Evolutionary conservation across 2,888 invertebrate species (phyloP), one percentile per base, ranked within the genome.

Genomic region (Pterostichus niger): DNA sequence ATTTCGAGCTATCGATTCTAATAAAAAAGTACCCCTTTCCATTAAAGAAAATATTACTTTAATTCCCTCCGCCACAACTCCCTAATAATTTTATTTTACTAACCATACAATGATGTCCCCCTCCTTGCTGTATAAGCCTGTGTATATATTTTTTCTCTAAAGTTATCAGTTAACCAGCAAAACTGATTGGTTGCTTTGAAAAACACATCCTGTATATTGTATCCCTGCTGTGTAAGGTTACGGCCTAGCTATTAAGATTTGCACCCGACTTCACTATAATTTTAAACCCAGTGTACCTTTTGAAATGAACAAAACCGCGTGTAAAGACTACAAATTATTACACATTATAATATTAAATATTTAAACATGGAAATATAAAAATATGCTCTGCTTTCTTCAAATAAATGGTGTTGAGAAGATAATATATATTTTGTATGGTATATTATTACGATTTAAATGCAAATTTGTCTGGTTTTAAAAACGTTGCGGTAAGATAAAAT

Each of bases 401-500:
- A 71, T 46, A 71, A 71, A 71, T 44, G 68, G 44, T 44, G 68
- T 44, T 71, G 68, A 44, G 24, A 71, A 44, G 68, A 71, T 71
- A 71, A 71, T 71, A 44, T 71, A 71, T 71, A 71, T 71, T 71
- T 64, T 35, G 52, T 46, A 11, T 17, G 68, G 68, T 71, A 71
- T 71, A 71, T 71, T 71, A 71, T 71, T 71, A 71, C 68, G 15
- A 71, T 71, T 71, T 71, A 44, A 71, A 71, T 71, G 68, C 44
- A 71, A 71, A 71, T 71, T 71, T 71, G 56, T 44, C 13, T 15
- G 5, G 44, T 44, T 71, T 71, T 44, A 44, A 56, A 56, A 71
- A 71, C 40, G 64, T 40, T 40, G 17, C 44, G 15, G 46, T 3
- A 11, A 71, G 68, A 71, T 71, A 71, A 6, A 71, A 9, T 7